These are phyloP conservation scores for Novumbra hubbsi DNA, from an alignment of 2,797 vertebrate genomes.

Conservation along the genomic window DNA sequence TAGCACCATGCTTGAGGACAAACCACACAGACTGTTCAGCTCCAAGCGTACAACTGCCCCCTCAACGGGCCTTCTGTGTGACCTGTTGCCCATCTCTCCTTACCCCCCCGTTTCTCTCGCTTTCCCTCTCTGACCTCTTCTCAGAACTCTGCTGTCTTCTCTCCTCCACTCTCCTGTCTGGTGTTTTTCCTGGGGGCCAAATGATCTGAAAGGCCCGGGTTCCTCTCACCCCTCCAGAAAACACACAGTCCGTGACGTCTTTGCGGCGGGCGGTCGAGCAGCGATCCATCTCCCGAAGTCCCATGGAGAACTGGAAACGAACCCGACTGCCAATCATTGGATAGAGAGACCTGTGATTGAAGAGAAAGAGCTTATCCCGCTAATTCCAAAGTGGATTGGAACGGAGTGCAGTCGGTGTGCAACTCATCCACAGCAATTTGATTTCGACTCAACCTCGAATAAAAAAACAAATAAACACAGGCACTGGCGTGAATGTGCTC, in stretches of 20 bases:
- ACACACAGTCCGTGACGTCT: slow-evolving; percentile 24
- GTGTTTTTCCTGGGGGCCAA: background rate
- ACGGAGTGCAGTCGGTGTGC: background rate
- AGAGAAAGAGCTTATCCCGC: background rate
- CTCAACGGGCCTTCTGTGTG: slow-evolving; percentile 9
- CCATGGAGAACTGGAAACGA: slow-evolving; percentile 3
- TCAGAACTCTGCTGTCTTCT: background rate
- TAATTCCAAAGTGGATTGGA: background rate
- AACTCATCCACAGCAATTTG: background rate
- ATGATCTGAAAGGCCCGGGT: too few relatives aligned
- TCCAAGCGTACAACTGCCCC: background rate
- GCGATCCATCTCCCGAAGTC: slow-evolving; percentile 26
- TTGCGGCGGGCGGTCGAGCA: slow-evolving; percentile 28
- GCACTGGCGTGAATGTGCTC: background rate
- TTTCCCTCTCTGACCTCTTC: background rate
- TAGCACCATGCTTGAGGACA: slow-evolving; percentile 27
- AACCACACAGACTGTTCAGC: slow-evolving; percentile 25
- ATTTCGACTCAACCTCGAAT: background rate
- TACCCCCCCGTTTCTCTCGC: background rate
- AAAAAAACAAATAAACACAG: background rate
- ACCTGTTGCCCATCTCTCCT: background rate
- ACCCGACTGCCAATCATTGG: slow-evolving; percentile 15
- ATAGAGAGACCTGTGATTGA: slow-evolving; percentile 12
- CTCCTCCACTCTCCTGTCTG: background rate
- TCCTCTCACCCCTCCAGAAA: slow-evolving; percentile 5